These are phyloP conservation scores for Euspilapteryx auroguttella DNA, from an alignment of 2,888 invertebrate genomes.

Conservation along the genomic window DNA sequence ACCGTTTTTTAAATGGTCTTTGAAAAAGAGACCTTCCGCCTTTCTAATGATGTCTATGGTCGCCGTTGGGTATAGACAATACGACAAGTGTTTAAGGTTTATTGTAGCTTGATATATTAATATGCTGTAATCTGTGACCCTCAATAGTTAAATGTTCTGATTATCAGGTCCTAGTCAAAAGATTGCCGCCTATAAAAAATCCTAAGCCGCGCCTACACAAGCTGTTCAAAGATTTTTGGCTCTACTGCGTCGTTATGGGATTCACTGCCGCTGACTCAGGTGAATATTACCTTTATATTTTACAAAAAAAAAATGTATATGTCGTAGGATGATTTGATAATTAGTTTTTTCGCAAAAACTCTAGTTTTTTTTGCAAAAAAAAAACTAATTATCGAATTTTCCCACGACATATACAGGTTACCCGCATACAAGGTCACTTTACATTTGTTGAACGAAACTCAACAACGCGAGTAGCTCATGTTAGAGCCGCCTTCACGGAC, in stretches of 20 bases:
- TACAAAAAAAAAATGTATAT: background rate
- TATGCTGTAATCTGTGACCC: no score
- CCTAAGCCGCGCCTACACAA: constrained; percentile 92
- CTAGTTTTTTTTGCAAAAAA: no score
- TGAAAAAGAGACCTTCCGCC: background rate
- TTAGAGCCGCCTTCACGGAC: no score
- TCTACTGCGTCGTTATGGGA: constrained; percentile 98
- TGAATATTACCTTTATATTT: constrained; percentile 15
- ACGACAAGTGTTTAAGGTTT: no score
- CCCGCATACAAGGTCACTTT: background rate
- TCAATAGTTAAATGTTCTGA: background rate
- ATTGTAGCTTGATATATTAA: no score
- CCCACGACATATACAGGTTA: background rate
- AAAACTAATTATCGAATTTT: no score
- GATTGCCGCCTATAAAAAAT: constrained; percentile 87
- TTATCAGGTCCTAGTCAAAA: constrained; percentile 67
- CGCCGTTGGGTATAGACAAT: no score
- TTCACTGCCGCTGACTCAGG: constrained; percentile 85
- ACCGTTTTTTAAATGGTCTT: background rate
- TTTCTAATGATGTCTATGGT: no score
- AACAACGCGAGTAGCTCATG: no score
- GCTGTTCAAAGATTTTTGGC: constrained; percentile 98
- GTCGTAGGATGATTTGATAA: no score
- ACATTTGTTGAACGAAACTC: no score
- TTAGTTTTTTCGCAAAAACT: no score